Evolutionary conservation across 64 coral and sea anemone species (phyloP), one percentile per base, ranked within the genome.

Genomic region (Catalaphyllia jardinei): DNA sequence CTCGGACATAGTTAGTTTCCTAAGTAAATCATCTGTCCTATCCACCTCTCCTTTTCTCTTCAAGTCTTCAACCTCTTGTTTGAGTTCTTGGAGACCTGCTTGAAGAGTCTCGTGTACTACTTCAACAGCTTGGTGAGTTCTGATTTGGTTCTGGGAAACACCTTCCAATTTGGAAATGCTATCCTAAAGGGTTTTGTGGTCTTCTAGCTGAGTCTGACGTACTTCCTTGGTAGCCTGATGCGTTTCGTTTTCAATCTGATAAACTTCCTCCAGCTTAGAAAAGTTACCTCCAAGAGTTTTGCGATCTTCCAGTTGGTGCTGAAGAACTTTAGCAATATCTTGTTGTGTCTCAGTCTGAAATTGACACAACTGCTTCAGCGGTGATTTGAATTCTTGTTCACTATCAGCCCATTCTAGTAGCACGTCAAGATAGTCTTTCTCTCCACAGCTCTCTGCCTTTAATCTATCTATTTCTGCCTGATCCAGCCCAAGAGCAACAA

Each of bases 391-490:
- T 35, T 90, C 49, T 27, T 90, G 65, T 18, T 84, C 80, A 24
- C 83, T 74, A 60, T 84, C 69, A 50, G 69, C 24, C 89, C 80
- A 90, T 15, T 90, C 88, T 22, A 20, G 25, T 11, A 90, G 54
- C 24, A 72, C 62, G 19, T 25, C 57, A 90, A 50, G 59, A 65
- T 91, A 86, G 42, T 93, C 86, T 29, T 76, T 57, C 35, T 73
- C 71, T 24, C 91, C 85, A 15, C 67, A 62, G 20, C 72, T 85
- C 71, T 75, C 63, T 17, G 51, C 75, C 31, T 88, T 93, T 29
- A 93, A 55, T 86, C 60, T 73, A 24, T 88, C 91, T 60, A 93
- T 93, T 59, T 78, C 86, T 52, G 55, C 79, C 67, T 88, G 91
- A 80, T 79, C 74, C 29, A 88, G 72, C 19, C 91, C 85, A 30